Evolutionary conservation across 2,113 vertebrate species (phyloP).

Genomic region (Lethenteron reissneri): DNA sequence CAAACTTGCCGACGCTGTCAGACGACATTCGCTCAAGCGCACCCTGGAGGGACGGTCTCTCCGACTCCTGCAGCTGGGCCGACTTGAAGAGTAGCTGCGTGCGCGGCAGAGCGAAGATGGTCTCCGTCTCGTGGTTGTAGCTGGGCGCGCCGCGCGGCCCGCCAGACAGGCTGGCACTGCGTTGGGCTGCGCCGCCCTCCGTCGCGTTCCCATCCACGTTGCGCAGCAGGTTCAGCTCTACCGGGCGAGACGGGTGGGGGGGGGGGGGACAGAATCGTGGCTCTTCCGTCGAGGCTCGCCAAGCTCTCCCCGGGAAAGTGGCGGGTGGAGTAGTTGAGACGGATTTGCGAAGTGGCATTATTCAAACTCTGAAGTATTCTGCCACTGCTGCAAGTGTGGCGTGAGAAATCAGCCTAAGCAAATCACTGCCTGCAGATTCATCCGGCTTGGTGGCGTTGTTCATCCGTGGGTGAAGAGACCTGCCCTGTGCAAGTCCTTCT

Average conservation of each 20-base stretch:
- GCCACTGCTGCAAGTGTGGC: too few relatives aligned
- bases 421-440: too few relatives aligned
- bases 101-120: slow-evolving; percentile 83
- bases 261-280: not conserved
- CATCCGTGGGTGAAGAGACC: too few relatives aligned
- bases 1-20: too few relatives aligned
- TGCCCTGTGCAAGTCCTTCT: too few relatives aligned
- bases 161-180: slow-evolving; percentile 62
- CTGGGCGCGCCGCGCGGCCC: slow-evolving; percentile 64
- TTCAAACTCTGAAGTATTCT: too few relatives aligned
- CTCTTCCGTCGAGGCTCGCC: too few relatives aligned
- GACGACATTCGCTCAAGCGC: not conserved
- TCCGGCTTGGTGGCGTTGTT: too few relatives aligned
- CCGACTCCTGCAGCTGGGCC: slow-evolving; percentile 76
- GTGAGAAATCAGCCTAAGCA: too few relatives aligned
- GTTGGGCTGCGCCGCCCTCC: slow-evolving; percentile 50
- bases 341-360: too few relatives aligned
- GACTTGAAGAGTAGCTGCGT: slow-evolving; percentile 98
- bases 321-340: too few relatives aligned
- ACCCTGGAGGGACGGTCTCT: slow-evolving; percentile 70
- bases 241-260: not conserved
- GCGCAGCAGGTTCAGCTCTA: slow-evolving; percentile 69
- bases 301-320: too few relatives aligned
- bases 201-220: slow-evolving; percentile 74
- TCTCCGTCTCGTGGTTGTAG: slow-evolving; percentile 96